phyloP scores from a whole-genome alignment of 1,140 invertebrate species.

The Drosophila pseudoobscura region DNA sequence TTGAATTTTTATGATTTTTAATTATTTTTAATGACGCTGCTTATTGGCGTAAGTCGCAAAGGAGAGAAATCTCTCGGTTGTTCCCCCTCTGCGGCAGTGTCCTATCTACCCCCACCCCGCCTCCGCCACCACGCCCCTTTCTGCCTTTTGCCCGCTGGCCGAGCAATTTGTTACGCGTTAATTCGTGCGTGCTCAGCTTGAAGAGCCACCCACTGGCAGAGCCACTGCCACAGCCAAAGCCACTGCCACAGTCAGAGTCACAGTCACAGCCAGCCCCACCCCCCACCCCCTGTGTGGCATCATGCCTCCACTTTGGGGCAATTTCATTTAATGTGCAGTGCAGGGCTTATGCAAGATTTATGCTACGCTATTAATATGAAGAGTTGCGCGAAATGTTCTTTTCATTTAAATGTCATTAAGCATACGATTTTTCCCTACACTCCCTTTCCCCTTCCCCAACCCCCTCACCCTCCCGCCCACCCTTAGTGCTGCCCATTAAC shows the following conservation, averaged over 20 bases:
- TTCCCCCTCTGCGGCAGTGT: background rate
- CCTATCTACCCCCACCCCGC: background rate
- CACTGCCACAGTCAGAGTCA: conserved; percentile 22
- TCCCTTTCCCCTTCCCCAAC: conserved; percentile 3
- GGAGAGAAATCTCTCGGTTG: conserved; percentile 19
- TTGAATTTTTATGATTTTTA: conserved; percentile 83
- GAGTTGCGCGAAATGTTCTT: conserved; percentile 78
- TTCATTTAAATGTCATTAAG: conserved; percentile 81
- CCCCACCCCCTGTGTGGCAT: background rate
- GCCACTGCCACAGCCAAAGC: conserved; percentile 21
- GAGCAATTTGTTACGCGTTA: conserved; percentile 79
- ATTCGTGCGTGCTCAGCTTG: conserved; percentile 77
- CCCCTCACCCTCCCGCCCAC: background rate
- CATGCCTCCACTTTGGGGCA: conserved; percentile 40
- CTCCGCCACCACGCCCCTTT: background rate
- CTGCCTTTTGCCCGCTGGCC: conserved; percentile 35
- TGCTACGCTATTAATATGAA: conserved; percentile 77
- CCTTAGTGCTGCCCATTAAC: too few relatives aligned
- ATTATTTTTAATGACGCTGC: conserved; percentile 82
- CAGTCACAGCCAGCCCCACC: background rate
- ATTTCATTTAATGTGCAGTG: conserved; percentile 77
- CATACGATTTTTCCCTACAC: conserved; percentile 60
- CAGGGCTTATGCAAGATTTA: conserved; percentile 79
- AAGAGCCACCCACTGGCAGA: conserved; percentile 36
- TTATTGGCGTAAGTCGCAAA: conserved; percentile 50